Conservation (phyloP, 2,888 invertebrate species). For the Drosophila maculinotata region DNA sequence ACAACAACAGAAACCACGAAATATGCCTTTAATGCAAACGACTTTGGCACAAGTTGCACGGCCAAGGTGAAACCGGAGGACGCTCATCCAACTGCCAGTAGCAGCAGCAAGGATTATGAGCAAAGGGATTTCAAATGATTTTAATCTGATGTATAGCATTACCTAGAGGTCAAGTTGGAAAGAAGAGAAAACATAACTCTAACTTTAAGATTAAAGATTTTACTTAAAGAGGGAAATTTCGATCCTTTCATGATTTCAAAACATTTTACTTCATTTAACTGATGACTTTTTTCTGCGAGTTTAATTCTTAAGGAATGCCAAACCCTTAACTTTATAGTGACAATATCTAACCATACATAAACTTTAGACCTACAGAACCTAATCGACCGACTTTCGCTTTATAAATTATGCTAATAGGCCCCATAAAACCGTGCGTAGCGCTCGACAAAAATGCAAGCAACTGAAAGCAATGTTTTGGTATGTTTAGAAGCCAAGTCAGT, state of each 20-base stretch:
- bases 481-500: constrained; percentile 65
- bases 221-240: too few relatives aligned
- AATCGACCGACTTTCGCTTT: background rate
- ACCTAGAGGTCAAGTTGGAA: too few relatives aligned
- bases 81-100: constrained; percentile 34
- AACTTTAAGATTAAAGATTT: background rate
- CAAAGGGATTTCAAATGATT: background rate
- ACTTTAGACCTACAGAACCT: background rate
- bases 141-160: too few relatives aligned
- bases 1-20: constrained; percentile 54
- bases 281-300: too few relatives aligned
- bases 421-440: constrained; percentile 38
- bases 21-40: constrained; percentile 76
- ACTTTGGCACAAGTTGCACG: constrained; percentile 62
- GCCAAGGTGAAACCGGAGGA: constrained; percentile 68
- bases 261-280: too few relatives aligned
- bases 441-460: constrained; percentile 45
- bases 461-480: constrained; percentile 68
- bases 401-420: constrained; percentile 17
- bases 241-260: too few relatives aligned
- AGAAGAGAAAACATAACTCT: too few relatives aligned
- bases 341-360: background rate
- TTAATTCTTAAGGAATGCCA: too few relatives aligned
- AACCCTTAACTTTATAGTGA: background rate
- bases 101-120: background rate